Conservation (phyloP, 2,113 vertebrate species). For the Ramphastos sulfuratus region DNA sequence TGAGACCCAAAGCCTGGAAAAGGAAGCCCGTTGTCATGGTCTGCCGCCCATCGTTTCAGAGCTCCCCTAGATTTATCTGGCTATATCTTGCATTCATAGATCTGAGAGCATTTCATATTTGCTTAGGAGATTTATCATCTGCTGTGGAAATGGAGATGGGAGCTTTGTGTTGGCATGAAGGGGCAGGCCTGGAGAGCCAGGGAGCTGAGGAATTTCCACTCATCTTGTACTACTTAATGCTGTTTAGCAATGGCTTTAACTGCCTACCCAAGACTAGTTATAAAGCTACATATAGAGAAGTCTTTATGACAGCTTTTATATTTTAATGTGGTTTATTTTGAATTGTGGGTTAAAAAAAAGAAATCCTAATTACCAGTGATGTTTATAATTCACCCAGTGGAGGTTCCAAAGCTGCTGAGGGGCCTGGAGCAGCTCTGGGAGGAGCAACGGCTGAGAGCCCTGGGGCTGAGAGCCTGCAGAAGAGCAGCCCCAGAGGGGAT, state of each 20-base stretch:
- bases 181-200: background rate
- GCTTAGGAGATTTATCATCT: background rate
- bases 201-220: background rate
- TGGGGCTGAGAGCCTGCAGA: too few species aligned
- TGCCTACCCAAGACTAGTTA: background rate
- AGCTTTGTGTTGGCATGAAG: background rate
- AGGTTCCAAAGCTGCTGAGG: too few species aligned
- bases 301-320: background rate
- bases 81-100: background rate
- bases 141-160: background rate
- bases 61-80: background rate
- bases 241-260: background rate
- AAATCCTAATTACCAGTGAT: background rate
- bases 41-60: background rate
- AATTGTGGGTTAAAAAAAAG: background rate
- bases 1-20: background rate
- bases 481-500: too few species aligned
- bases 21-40: background rate
- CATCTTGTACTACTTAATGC: background rate
- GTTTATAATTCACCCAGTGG: too few species aligned
- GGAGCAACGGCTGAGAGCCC: too few species aligned
- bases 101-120: background rate
- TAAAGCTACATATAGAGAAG: background rate
- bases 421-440: too few species aligned
- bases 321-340: background rate